Base-by-base conservation (phyloP, 1,140 invertebrate species). In the Bemisia tabaci region DNA sequence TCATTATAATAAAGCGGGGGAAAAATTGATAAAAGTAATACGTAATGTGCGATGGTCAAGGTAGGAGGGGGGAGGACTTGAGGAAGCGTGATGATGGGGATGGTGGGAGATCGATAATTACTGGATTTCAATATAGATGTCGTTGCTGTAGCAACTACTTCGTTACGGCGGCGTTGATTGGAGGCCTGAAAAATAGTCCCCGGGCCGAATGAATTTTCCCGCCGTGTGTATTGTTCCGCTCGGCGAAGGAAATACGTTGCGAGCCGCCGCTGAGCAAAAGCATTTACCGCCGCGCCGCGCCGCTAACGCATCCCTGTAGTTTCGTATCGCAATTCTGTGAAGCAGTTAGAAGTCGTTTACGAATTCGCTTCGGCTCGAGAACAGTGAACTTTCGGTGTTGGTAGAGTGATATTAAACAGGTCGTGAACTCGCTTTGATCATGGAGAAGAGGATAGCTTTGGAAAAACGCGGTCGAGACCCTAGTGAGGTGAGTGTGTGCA, bases 361-460 rank as follows among this genome's bases (percentile, higher is more conserved):
- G n/a, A n/a, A n/a, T n/a, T n/a, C n/a, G n/a, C n/a, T n/a, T n/a
- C n/a, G n/a, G n/a, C n/a, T n/a, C n/a, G n/a, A n/a, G n/a, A n/a
- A n/a, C n/a, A n/a, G 33, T 48, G 33, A 48, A 48, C 33, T 48
- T 48, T 5, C 17, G 33, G 33, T 48, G 33, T 48, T 48, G 5
- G 33, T 48, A 9, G 33, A 48, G 5, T 48, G 17, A 48, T 48
- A 17, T 48, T 48, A 9, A 48, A 5, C 33, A 17, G 33, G 17
- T 48, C 33, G 33, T 9, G 17, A 48, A n/a, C n/a, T n/a, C n/a
- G n/a, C n/a, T n/a, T 48, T 48, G 5, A 48, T 17, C 62, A 95
- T 95, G 92, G 92, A 94, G 82, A 94, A 95, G 76, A 85, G 92
- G 79, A 88, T 95, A 83, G 87, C 90, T 74, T 83, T 95, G 74